These are phyloP conservation scores for Podabrus alpinus DNA, from an alignment of 2,888 invertebrate species.

Conservation along the genomic window DNA sequence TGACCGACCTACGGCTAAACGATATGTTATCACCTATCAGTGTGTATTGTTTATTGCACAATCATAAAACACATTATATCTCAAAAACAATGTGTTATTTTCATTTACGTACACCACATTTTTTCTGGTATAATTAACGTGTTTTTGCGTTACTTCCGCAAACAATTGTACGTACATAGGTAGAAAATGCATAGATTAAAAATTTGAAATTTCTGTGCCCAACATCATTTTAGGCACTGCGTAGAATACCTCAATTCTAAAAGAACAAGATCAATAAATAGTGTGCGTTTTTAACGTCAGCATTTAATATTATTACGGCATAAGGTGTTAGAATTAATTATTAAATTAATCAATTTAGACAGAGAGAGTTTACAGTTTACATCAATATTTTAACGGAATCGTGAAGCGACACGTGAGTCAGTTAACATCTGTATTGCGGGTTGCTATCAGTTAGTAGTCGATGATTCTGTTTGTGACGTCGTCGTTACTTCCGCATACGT, in stretches of 20 bases:
- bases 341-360: background rate
- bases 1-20: background rate
- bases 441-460: slow-evolving; percentile 40
- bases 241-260: background rate
- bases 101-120: background rate
- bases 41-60: background rate
- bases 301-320: background rate
- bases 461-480: slow-evolving; percentile 47
- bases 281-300: background rate
- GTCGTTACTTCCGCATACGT: slow-evolving; percentile 54
- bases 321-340: background rate
- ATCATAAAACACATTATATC: background rate
- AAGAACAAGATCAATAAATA: background rate
- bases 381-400: background rate
- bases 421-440: slow-evolving; percentile 12
- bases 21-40: background rate
- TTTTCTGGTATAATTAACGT: background rate
- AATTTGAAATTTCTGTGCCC: background rate
- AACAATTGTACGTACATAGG: background rate
- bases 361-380: background rate
- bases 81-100: background rate
- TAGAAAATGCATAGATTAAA: background rate
- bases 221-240: too few relatives aligned
- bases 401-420: slow-evolving; percentile 1
- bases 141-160: background rate